These are phyloP conservation scores for Lepidotrigona ventralis DNA, from an alignment of 1,140 invertebrate genomes.

Conservation along the genomic window DNA sequence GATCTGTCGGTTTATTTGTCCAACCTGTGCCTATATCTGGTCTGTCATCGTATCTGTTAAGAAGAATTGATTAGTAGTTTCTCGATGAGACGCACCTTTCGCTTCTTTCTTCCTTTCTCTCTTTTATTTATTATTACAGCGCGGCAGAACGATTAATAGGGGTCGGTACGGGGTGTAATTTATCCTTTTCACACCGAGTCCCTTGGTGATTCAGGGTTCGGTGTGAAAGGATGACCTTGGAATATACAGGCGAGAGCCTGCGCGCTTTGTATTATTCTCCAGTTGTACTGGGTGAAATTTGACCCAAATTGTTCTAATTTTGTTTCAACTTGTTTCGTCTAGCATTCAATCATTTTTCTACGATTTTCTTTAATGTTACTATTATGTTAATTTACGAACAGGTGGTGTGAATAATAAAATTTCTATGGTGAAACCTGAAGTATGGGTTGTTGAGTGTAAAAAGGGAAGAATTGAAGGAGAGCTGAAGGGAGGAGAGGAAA, in stretches of 20 bases:
- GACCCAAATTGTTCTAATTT: not conserved
- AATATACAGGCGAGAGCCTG: not conserved
- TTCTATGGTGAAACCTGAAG: not conserved
- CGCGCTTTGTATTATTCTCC: not conserved
- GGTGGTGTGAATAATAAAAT: not conserved
- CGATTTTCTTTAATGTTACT: not conserved
- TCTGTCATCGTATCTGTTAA: no score
- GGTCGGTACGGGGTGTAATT: not conserved
- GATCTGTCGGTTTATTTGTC: no score
- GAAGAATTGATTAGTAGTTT: no score
- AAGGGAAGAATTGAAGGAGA: not conserved
- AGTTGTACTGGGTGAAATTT: not conserved
- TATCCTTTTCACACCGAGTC: not conserved
- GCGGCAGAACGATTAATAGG: not conserved
- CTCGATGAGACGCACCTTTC: no score
- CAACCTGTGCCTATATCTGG: no score
- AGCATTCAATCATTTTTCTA: not conserved
- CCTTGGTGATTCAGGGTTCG: not conserved
- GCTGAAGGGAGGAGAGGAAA: no score
- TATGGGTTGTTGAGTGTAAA: no score
- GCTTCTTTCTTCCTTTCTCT: no score
- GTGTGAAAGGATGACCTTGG: not conserved
- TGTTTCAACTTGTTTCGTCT: not conserved
- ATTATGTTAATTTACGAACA: not conserved
- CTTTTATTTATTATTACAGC: not conserved